Evolutionary conservation across 2,797 vertebrate genomes (phyloP), one percentile per base, ranked within the genome.

Genomic region (Kryptopterus vitreolus): DNA sequence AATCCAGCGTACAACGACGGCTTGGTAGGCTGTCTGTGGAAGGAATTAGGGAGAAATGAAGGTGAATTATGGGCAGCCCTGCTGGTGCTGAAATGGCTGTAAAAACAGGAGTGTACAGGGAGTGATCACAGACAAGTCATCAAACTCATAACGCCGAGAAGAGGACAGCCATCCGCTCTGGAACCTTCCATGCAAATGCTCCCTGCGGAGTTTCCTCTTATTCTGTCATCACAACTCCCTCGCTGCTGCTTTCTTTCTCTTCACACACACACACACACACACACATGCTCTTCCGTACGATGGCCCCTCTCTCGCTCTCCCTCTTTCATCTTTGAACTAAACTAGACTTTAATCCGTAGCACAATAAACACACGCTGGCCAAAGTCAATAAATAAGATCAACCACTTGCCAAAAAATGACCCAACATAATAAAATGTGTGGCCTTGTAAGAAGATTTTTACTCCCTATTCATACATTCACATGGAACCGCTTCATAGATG

Each of bases 181-280:
- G 66, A 82, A 83, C 81, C 68, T 76, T 68, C 72, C 76, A 50
- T 50, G 74, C 59, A 81, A 76, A 69, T 29, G 62, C 66, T 82
- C 78, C 22, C 71, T 73, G n/a, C 24, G 62, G 79, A 79, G 62
- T 71, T 80, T 58, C 71, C 31, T 57, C 72, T 78, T 68, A 79
- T 81, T 78, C 76, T 79, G 71, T 81, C 79, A 76, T 81, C 79
- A 66, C 74, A 90, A 91, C 89, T 91, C 87, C 88, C 89, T 90
- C 85, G 46, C 72, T 74, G 90, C 91, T 88, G 91, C 88, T 91
- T 87, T 87, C 88, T 85, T 85, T 85, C 65, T 38, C 55, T 58
- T 43, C 63, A 20, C 2, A 20, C 61, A 35, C 52, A 46, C 82
- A 65, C 55, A n/a, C 50, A 61, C 29, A 38, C 79, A 31, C 55